Conservation (phyloP, 2,113 vertebrate genomes). For the Brevimyrus niger region DNA sequence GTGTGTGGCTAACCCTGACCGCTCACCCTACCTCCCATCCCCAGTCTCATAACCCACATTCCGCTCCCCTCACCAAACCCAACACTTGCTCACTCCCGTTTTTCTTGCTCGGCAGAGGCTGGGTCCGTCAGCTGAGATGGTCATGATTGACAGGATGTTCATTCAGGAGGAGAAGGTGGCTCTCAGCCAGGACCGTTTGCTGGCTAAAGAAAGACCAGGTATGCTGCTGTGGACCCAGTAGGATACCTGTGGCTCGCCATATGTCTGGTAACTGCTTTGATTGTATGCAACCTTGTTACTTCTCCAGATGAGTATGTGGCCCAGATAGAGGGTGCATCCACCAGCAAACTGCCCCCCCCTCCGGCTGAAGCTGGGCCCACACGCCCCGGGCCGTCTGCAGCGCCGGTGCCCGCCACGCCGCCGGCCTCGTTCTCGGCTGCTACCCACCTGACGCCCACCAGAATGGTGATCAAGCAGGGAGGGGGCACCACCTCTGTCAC, state of each 20-base stretch:
- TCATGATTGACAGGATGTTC: slow-evolving; percentile 95
- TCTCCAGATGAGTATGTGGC: slow-evolving; percentile 79
- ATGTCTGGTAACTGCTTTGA: neutral
- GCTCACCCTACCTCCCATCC: neutral
- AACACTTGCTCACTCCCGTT: neutral
- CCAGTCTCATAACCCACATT: neutral
- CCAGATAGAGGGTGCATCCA: slow-evolving; percentile 56
- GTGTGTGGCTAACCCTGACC: neutral
- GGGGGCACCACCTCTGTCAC: slow-evolving; percentile 75
- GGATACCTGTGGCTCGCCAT: neutral
- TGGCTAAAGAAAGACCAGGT: slow-evolving; percentile 90
- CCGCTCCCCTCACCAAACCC: neutral
- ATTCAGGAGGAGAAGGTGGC: slow-evolving; percentile 90
- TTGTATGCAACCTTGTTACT: neutral
- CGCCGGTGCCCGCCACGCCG: neutral
- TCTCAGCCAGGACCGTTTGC: slow-evolving; percentile 71
- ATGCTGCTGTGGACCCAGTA: neutral
- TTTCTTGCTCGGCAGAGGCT: slow-evolving; percentile 63
- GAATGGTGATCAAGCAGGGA: slow-evolving; percentile 83
- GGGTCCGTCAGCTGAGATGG: slow-evolving; percentile 92
- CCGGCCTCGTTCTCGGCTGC: slow-evolving; percentile 21
- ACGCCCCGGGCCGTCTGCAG: neutral
- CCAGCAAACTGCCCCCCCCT: slow-evolving; percentile 28
- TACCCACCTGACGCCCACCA: slow-evolving; percentile 57
- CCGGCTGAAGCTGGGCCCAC: slow-evolving; percentile 27